phyloP scores from a whole-genome alignment of 2,113 vertebrate genomes.

The Rhinolophus ferrumequinum region DNA sequence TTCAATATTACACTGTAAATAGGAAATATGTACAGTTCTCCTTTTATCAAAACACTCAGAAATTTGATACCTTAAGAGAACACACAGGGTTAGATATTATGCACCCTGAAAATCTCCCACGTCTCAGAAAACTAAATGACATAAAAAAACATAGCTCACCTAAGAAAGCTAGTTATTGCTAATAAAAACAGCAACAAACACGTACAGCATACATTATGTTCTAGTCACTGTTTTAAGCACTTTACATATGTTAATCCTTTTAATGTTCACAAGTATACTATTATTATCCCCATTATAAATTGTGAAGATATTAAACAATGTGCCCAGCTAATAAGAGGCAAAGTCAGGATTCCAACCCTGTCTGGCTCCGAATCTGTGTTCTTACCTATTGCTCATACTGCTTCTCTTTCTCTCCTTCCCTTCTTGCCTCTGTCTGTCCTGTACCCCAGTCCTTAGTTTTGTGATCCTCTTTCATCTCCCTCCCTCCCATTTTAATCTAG shows the following conservation, averaged over 20 bases:
- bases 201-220: background rate
- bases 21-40: background rate
- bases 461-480: background rate
- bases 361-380: background rate
- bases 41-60: background rate
- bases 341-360: background rate
- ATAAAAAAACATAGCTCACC: background rate
- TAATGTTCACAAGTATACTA: background rate
- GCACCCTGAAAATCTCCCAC: background rate
- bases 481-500: background rate
- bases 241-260: background rate
- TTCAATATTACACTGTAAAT: background rate
- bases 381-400: background rate
- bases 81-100: background rate
- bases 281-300: background rate
- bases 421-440: background rate
- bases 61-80: background rate
- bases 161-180: background rate
- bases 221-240: background rate
- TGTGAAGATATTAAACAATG: background rate
- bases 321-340: background rate
- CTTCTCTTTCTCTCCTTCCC: background rate
- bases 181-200: background rate
- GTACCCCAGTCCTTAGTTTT: background rate
- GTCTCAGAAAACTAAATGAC: constrained; percentile 5